Evolutionary conservation across 64 coral and sea anemone genomes (phyloP).

Genomic region (Anthopleura sola): DNA sequence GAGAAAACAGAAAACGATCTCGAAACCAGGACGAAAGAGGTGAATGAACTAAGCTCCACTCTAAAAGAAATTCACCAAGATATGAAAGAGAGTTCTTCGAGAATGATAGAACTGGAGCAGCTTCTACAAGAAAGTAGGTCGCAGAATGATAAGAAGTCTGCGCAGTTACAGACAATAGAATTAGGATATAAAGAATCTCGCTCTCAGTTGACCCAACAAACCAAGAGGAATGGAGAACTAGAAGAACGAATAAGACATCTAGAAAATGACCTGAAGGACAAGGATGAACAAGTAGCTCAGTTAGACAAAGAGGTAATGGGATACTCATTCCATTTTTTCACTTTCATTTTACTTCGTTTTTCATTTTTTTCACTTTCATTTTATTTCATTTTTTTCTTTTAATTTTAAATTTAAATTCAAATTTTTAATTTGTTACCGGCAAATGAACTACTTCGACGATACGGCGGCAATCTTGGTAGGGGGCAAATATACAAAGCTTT

Average conservation of each 20-base stretch:
- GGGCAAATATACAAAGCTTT: too few relatives aligned
- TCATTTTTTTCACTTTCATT: neutral
- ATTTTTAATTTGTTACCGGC: too few relatives aligned
- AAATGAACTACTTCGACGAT: too few relatives aligned
- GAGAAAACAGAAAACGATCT: constrained; percentile 64
- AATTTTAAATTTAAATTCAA: too few relatives aligned
- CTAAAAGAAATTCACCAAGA: constrained; percentile 88
- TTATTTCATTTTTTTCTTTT: neutral
- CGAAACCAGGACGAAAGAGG: constrained; percentile 77
- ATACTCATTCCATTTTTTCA: neutral
- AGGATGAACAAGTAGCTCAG: constrained; percentile 51
- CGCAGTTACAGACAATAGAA: constrained; percentile 82
- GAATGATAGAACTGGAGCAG: constrained; percentile 88
- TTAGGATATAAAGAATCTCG: constrained; percentile 78
- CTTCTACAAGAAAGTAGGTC: constrained; percentile 75
- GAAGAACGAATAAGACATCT: constrained; percentile 63
- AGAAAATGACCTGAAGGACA: constrained; percentile 57
- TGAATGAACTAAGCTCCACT: constrained; percentile 81
- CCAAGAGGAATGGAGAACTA: constrained; percentile 79
- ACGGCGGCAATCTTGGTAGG: too few relatives aligned
- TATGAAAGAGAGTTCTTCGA: constrained; percentile 90
- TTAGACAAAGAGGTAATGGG: constrained; percentile 67
- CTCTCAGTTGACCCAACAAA: constrained; percentile 52
- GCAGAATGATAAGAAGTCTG: constrained; percentile 69
- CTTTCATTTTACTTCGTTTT: neutral